Conservation (phyloP, 1,140 invertebrate species). For the Diorhabda sublineata region DNA sequence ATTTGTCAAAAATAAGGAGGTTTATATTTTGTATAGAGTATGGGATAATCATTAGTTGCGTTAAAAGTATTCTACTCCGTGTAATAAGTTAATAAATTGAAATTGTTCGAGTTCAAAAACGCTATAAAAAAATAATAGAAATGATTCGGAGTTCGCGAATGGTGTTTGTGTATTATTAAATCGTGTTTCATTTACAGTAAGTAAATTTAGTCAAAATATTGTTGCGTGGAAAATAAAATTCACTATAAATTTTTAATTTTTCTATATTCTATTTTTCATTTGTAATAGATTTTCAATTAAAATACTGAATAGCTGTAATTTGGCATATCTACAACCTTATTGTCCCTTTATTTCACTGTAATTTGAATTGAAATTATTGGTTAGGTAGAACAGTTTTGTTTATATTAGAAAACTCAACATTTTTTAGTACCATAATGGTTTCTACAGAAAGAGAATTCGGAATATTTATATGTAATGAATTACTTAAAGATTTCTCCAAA, state of each 20-base stretch:
- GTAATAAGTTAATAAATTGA: neutral
- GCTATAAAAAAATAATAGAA: neutral
- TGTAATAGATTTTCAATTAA: too few species aligned
- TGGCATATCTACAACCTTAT: too few species aligned
- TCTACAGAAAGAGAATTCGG: constrained; percentile 35
- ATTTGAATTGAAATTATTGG: too few species aligned
- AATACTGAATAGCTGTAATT: too few species aligned
- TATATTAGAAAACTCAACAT: too few species aligned
- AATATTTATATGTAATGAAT: constrained; percentile 35
- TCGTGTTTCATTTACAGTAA: too few species aligned
- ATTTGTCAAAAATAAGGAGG: neutral
- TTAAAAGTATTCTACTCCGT: neutral
- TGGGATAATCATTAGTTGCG: neutral
- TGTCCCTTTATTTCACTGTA: too few species aligned
- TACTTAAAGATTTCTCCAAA: constrained; percentile 31
- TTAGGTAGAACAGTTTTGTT: too few species aligned
- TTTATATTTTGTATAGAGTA: neutral
- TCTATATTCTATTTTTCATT: too few species aligned
- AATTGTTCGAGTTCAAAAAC: neutral
- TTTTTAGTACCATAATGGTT: constrained; percentile 28
- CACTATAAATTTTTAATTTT: too few species aligned
- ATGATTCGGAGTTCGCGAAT: neutral
- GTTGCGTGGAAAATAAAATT: too few species aligned
- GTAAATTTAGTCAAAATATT: too few species aligned
- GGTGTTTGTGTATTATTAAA: neutral